Conservation (phyloP, 2,113 vertebrate genomes). For the Gymnogyps californianus region DNA sequence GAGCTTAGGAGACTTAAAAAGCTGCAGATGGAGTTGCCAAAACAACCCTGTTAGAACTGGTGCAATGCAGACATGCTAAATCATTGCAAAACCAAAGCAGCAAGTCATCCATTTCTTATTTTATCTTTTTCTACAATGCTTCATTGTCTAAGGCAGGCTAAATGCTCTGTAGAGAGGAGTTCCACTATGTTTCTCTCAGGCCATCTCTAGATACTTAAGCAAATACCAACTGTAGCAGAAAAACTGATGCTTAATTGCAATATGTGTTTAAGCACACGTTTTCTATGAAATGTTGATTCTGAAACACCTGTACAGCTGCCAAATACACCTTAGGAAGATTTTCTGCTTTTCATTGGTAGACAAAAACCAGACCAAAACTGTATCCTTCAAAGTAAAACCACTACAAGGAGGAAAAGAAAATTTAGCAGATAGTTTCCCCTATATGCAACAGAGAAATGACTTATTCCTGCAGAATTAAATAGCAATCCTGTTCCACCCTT, state of each 20-base stretch:
- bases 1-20: background rate
- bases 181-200: background rate
- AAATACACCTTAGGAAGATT: background rate
- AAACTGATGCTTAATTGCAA: background rate
- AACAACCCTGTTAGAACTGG: background rate
- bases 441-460: background rate
- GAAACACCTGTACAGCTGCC: background rate
- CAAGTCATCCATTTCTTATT: background rate
- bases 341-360: background rate
- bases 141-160: background rate
- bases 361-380: background rate
- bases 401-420: background rate
- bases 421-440: background rate
- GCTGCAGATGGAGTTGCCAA: background rate
- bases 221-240: background rate
- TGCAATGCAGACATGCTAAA: background rate
- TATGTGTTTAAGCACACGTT: background rate
- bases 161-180: background rate
- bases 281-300: background rate
- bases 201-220: background rate
- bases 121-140: background rate
- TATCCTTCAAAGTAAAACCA: background rate
- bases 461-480: background rate
- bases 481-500: background rate
- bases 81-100: background rate